Conservation (phyloP, 2,797 vertebrate genomes). For the Bovichtus variegatus region DNA sequence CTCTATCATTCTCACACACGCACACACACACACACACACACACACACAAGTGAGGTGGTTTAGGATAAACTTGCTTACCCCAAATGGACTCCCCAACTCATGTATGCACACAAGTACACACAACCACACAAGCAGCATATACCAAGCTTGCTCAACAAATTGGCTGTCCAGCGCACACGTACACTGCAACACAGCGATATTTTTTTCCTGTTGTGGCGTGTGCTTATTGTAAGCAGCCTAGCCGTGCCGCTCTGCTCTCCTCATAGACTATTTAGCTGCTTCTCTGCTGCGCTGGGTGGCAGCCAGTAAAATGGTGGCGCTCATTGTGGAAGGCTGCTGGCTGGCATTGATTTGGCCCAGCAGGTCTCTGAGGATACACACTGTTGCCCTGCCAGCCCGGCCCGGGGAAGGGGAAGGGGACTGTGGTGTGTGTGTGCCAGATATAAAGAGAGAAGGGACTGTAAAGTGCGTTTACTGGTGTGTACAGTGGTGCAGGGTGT, state of each 20-base stretch:
- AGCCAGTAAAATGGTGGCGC: constrained; percentile 80
- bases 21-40: constrained; percentile 8
- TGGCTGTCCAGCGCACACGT: constrained; percentile 38
- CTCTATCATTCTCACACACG: not conserved
- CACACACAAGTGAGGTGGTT: constrained; percentile 18
- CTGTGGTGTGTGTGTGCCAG: constrained; percentile 20
- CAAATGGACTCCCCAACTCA: constrained; percentile 37
- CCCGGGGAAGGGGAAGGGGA: constrained; percentile 30
- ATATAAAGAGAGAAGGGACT: constrained; percentile 53
- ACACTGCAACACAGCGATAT: constrained; percentile 49
- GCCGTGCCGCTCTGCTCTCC: constrained; percentile 52
- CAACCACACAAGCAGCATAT: constrained; percentile 51
- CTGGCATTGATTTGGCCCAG: constrained; percentile 83
- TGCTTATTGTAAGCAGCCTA: constrained; percentile 59
- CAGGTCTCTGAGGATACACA: constrained; percentile 75
- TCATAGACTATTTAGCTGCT: constrained; percentile 71
- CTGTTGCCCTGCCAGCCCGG: constrained; percentile 67
- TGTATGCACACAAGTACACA: constrained; percentile 21
- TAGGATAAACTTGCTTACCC: constrained; percentile 52
- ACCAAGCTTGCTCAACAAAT: constrained; percentile 62
- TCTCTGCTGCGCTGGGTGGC: constrained; percentile 67
- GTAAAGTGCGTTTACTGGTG: constrained; percentile 63
- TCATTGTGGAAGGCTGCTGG: constrained; percentile 78
- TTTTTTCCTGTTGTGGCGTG: constrained; percentile 48
- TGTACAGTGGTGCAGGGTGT: constrained; percentile 33